Evolutionary conservation across 2,113 vertebrate genomes (phyloP), one percentile per base, ranked within the genome.

Genomic region (Larimichthys crocea): DNA sequence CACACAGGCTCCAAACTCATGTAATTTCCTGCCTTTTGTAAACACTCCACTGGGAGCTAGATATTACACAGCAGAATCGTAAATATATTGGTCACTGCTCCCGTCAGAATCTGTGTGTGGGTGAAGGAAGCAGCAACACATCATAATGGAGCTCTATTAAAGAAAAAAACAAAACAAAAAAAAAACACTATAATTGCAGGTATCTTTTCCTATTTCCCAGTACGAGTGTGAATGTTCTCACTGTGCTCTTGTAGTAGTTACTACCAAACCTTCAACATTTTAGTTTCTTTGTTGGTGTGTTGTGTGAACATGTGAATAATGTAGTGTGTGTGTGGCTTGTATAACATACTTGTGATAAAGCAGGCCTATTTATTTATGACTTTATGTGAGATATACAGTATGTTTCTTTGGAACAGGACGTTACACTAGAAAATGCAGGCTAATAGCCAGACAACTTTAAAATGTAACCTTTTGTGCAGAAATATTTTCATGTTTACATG

Each of bases 21-120:
- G 85, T 91, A 77, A 91, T 87, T 92, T 91, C 86, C 86, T 91
- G 69, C 57, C 65, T 91, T 88, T 88, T 69, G 79, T 91, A 92
- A 92, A 92, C 91, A 94, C 73, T 86, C 69, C 26, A 65, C 19
- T 19, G 56, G 78, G 88, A 88, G 68, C 83, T 68, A 84, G 85
- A 90, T 85, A 82, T 85, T 88, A 86, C 64, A 56, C 72, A 31
- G 75, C 64, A 71, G 74, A 86, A 60, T 76, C 63, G 65, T 87
- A 90, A 92, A 93, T 90, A 89, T 89, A 83, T 82, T 88, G 80
- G 88, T 79, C 79, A 85, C 70, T 48, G 68, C 70, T 73, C 40
- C 56, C 74, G 48, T 72, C 82, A 83, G 70, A 75, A 65, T 55
- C 52, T 66, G 48, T 66, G 66, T 50, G 26, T 72, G 66, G 17